These are phyloP conservation scores for Eristalis pertinax DNA, from an alignment of 2,888 invertebrate species.

Conservation along the genomic window DNA sequence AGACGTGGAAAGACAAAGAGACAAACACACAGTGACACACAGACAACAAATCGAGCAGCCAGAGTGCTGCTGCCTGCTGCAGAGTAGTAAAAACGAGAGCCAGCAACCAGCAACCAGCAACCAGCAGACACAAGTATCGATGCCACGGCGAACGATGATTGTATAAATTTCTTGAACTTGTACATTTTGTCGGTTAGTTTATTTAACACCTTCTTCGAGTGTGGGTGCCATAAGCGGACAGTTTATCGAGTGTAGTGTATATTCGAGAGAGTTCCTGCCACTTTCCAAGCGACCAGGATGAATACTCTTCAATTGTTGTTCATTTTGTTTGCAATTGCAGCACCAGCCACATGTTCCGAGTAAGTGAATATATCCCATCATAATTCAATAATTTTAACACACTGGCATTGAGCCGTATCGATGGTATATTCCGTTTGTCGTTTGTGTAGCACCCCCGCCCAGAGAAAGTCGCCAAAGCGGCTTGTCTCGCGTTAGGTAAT, in stretches of 20 bases:
- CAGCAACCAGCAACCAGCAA: background rate
- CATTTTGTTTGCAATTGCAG: slow-evolving; percentile 37
- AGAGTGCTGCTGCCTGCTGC: slow-evolving; percentile 14
- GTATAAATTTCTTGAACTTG: slow-evolving; percentile 71
- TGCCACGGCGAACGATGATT: slow-evolving; percentile 48
- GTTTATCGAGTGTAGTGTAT: background rate
- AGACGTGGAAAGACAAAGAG: slow-evolving; percentile 8
- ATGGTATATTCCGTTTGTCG: background rate
- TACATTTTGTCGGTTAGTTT: slow-evolving; percentile 60
- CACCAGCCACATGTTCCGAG: slow-evolving; percentile 52
- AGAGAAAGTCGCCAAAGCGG: slow-evolving; percentile 58
- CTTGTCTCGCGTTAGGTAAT: slow-evolving; percentile 52
- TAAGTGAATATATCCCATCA: slow-evolving; percentile 30
- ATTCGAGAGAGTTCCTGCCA: slow-evolving; percentile 3
- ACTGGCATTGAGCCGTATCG: background rate
- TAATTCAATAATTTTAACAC: slow-evolving; percentile 1
- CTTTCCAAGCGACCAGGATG: slow-evolving; percentile 21
- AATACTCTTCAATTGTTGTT: slow-evolving; percentile 26
- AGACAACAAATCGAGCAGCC: background rate
- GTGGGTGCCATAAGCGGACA: slow-evolving; percentile 48
- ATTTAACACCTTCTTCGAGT: slow-evolving; percentile 64
- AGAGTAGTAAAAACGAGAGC: background rate
- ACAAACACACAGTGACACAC: background rate
- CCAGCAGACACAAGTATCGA: slow-evolving; percentile 33
- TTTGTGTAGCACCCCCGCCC: background rate